Conservation (phyloP, 2,888 invertebrate species). For the Lasioglossum vierecki region DNA sequence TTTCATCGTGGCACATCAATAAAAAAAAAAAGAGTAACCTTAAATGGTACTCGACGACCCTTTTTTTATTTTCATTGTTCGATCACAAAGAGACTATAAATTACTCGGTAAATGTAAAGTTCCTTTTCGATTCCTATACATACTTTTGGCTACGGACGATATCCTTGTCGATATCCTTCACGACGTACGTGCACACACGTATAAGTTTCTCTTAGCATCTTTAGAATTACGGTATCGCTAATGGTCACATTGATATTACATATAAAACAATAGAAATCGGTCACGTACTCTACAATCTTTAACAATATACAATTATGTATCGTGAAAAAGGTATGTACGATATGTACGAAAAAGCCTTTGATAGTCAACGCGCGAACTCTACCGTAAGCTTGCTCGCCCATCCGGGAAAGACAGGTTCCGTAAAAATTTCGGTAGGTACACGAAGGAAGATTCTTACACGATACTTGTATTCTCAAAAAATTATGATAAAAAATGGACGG, state of each 20-base stretch:
- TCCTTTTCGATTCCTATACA: slow-evolving; percentile 42
- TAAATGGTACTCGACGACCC: slow-evolving; percentile 42
- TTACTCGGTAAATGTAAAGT: slow-evolving; percentile 34
- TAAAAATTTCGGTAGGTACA: slow-evolving; percentile 8
- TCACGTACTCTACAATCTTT: slow-evolving; percentile 23
- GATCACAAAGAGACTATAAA: slow-evolving; percentile 53
- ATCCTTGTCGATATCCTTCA: slow-evolving; percentile 30
- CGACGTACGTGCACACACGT: neutral
- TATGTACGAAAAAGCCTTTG: slow-evolving; percentile 49
- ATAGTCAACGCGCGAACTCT: neutral
- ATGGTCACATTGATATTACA: slow-evolving; percentile 41
- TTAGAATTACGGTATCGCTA: slow-evolving; percentile 13
- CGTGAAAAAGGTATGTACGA: slow-evolving; percentile 39
- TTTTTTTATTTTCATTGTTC: slow-evolving; percentile 41
- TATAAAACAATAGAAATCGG: slow-evolving; percentile 48
- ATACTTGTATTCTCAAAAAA: slow-evolving; percentile 34
- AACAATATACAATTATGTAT: slow-evolving; percentile 37
- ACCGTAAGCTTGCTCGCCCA: neutral
- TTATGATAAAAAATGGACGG: slow-evolving; percentile 67
- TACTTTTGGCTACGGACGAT: slow-evolving; percentile 57
- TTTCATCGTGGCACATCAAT: slow-evolving; percentile 40
- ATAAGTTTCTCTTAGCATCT: neutral
- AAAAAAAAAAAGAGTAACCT: slow-evolving; percentile 25
- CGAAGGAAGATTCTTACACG: slow-evolving; percentile 19
- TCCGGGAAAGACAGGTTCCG: neutral